A percentile compares a stretch with the other conserved stretches of the same genome.
Conservation (phyloP, 2,888 invertebrate species). For the Andrena trimmerana region DNA sequence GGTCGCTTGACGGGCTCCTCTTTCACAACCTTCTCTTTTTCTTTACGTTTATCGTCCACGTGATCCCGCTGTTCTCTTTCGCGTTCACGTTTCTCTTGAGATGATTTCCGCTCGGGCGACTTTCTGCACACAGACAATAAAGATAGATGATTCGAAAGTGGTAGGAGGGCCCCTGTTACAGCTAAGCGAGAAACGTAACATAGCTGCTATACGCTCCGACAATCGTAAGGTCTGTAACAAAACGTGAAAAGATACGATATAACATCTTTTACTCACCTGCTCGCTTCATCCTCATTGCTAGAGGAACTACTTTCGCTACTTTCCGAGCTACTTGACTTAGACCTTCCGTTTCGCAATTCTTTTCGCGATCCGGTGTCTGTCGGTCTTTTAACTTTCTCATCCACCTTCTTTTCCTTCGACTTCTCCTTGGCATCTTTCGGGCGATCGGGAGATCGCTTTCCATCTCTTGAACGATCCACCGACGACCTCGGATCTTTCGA, state of each 20-base stretch:
- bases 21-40: constrained; percentile 78
- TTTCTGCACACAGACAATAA: constrained; percentile 74
- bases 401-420: constrained; percentile 78
- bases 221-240: constrained; percentile 66
- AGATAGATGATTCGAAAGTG: constrained; percentile 15
- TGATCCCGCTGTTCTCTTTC: constrained; percentile 69
- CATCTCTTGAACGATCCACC: constrained; percentile 76
- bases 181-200: constrained; percentile 60
- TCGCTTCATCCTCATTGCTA: constrained; percentile 81
- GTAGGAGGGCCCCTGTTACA: constrained; percentile 1
- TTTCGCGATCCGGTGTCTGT: constrained; percentile 76
- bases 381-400: constrained; percentile 80
- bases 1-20: constrained; percentile 79
- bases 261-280: constrained; percentile 77
- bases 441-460: constrained; percentile 82
- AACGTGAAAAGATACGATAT: constrained; percentile 30
- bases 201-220: constrained; percentile 60
- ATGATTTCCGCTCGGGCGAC: constrained; percentile 76
- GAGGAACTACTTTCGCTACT: constrained; percentile 84
- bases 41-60: constrained; percentile 75
- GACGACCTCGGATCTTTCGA: constrained; percentile 82
- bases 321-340: constrained; percentile 83
- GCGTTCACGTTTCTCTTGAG: constrained; percentile 77
- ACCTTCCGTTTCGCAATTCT: constrained; percentile 83
- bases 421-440: constrained; percentile 78